Conservation (phyloP, 2,113 vertebrate species). For the Pleuronectes platessa region DNA sequence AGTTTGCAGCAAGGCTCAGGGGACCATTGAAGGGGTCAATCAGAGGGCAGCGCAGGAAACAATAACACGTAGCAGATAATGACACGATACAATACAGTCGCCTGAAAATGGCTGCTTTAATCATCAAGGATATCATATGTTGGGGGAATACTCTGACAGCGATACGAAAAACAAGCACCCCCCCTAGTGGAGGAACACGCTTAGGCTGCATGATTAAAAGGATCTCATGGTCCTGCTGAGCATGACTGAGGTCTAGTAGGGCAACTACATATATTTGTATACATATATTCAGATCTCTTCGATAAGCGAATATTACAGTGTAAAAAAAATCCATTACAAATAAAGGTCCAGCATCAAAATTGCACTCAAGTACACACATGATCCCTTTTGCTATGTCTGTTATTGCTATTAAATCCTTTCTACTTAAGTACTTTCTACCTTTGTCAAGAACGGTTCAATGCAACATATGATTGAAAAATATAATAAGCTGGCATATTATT, state of each 20-base stretch:
- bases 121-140: slow-evolving; percentile 47
- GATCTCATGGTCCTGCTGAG: not conserved
- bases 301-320: not conserved
- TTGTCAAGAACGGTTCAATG: no score
- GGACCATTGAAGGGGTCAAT: slow-evolving; percentile 65
- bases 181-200: slow-evolving; percentile 62
- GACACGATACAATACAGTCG: slow-evolving; percentile 56
- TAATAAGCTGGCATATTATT: no score
- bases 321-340: not conserved
- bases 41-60: slow-evolving; percentile 53
- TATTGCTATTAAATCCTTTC: no score
- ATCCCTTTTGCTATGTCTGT: no score
- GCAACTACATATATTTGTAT: not conserved
- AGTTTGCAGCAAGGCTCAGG: slow-evolving; percentile 56
- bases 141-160: slow-evolving; percentile 10
- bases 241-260: not conserved
- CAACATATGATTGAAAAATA: no score
- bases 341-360: not conserved
- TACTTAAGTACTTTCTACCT: no score
- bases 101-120: slow-evolving; percentile 51
- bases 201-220: not conserved
- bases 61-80: slow-evolving; percentile 60
- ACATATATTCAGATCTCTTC: not conserved
- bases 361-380: not conserved
- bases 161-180: slow-evolving; percentile 53